Percentiles rank a stretch among this genome's conserved stretches.
Conservation (phyloP, 2,888 invertebrate genomes). For the Auanema freiburgensis region DNA sequence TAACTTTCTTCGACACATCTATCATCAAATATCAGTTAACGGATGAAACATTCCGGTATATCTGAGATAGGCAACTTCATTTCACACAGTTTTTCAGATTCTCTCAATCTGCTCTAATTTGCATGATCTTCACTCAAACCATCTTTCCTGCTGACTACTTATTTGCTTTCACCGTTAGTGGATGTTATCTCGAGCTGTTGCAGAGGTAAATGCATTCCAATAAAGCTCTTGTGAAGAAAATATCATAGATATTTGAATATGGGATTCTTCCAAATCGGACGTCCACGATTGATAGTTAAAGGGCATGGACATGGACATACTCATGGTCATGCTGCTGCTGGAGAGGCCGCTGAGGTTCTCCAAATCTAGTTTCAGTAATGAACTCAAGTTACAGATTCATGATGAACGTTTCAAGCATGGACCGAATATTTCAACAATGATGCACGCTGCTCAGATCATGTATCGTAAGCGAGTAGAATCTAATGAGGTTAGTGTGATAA, state of each 20-base stretch:
- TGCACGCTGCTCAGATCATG: constrained; percentile 22
- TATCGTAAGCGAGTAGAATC: constrained; percentile 19
- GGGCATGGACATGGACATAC: constrained; percentile 24
- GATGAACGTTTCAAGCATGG: constrained; percentile 11
- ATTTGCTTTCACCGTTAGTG: constrained; percentile 59
- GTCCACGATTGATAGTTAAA: constrained; percentile 30
- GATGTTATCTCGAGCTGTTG: constrained; percentile 59
- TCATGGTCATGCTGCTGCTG: constrained; percentile 2
- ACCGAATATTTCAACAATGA: constrained; percentile 21
- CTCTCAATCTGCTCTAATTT: constrained; percentile 50
- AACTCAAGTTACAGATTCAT: too few relatives aligned
- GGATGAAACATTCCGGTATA: constrained; percentile 47
- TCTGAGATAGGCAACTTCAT: not conserved
- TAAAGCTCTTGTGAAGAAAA: constrained; percentile 6
- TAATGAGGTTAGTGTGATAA: not conserved
- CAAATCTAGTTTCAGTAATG: too few relatives aligned
- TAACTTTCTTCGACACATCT: constrained; percentile 55
- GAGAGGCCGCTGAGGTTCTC: not conserved
- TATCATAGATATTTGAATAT: constrained; percentile 50
- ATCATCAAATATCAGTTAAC: constrained; percentile 59
- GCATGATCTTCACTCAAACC: constrained; percentile 63
- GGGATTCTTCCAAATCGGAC: constrained; percentile 61
- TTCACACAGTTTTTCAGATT: constrained; percentile 31
- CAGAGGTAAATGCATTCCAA: constrained; percentile 34
- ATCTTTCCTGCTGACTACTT: constrained; percentile 62